Evolutionary conservation across 2,888 invertebrate species (phyloP).

Genomic region (Meloe dianella): DNA sequence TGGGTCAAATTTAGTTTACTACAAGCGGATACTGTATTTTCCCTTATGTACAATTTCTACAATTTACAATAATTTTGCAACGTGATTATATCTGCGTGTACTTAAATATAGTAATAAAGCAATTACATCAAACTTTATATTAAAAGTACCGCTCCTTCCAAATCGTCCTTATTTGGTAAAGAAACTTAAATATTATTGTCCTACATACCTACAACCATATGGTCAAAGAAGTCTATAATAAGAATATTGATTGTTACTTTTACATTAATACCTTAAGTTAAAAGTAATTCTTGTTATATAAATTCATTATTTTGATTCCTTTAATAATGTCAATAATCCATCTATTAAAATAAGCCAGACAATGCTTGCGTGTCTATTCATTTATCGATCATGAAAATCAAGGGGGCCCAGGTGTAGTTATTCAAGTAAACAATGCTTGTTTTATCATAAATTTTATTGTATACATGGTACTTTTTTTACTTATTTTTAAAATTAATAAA

Average conservation of each 20-base stretch:
- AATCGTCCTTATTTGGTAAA: slow-evolving; percentile 27
- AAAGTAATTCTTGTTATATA: not conserved
- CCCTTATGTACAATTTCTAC: not conserved
- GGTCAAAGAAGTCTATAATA: slow-evolving; percentile 24
- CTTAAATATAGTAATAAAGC: not conserved
- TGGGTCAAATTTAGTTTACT: not conserved
- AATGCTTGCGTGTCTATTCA: slow-evolving; percentile 20
- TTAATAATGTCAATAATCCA: not conserved
- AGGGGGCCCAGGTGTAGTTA: slow-evolving; percentile 27
- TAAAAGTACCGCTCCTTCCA: slow-evolving; percentile 28
- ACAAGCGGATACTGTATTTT: no score
- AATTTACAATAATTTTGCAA: not conserved
- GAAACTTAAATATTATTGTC: slow-evolving; percentile 29
- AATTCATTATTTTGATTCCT: not conserved
- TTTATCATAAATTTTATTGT: slow-evolving; percentile 15
- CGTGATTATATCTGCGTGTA: not conserved
- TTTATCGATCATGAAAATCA: slow-evolving; percentile 22
- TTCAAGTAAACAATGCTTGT: slow-evolving; percentile 20
- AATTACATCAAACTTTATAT: not conserved
- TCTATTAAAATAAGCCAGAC: not conserved
- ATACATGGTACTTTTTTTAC: not conserved
- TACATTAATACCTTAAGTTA: not conserved
- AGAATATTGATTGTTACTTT: not conserved
- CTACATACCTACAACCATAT: slow-evolving; percentile 24
- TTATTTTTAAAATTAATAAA: no score